Conservation (phyloP, 2,888 invertebrate species). For the Trachelus troglodyta region DNA sequence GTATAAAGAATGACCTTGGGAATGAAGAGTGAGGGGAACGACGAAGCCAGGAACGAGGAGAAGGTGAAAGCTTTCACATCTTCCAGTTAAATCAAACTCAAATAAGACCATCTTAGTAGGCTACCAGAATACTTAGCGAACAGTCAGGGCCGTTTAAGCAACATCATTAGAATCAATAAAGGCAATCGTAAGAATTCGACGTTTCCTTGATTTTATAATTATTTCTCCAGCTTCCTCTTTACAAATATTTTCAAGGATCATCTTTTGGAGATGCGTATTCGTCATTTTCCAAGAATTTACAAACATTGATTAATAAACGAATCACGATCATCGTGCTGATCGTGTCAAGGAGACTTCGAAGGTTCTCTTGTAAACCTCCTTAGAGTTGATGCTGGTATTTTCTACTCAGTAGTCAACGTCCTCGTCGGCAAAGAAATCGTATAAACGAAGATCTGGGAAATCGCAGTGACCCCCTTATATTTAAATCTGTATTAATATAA, state of each 20-base stretch:
- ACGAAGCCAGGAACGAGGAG: neutral
- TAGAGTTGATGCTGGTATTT: neutral
- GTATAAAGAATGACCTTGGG: neutral
- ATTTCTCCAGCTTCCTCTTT: neutral
- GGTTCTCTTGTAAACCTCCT: neutral
- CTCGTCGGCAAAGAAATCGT: neutral
- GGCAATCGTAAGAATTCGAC: neutral
- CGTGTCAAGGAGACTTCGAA: neutral
- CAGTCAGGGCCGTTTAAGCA: neutral
- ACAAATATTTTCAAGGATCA: neutral
- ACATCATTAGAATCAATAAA: neutral
- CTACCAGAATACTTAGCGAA: neutral
- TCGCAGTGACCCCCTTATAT: neutral
- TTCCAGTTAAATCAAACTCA: neutral
- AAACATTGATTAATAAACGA: neutral
- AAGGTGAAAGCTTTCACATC: slow-evolving; percentile 3
- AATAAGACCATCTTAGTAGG: neutral
- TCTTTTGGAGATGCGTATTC: neutral
- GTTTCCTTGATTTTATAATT: neutral
- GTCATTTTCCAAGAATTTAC: neutral
- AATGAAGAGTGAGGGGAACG: neutral
- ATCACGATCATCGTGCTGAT: neutral
- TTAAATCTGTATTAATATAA: neutral
- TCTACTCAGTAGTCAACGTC: neutral
- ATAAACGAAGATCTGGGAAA: neutral